These are phyloP conservation scores for Mus pahari DNA, from an alignment of 2,113 vertebrate species.

Conservation along the genomic window DNA sequence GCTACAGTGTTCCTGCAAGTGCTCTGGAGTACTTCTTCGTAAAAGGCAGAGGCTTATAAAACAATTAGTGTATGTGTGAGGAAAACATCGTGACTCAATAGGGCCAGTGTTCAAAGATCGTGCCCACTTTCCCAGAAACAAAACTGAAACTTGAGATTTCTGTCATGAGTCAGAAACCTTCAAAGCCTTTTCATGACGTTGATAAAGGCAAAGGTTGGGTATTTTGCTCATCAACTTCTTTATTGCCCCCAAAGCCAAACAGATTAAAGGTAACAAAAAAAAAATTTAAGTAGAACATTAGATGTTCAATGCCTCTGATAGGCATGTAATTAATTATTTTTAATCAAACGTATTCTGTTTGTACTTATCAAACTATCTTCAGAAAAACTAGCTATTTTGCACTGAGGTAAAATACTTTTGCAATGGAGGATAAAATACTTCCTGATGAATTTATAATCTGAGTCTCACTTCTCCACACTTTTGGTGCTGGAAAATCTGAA, in stretches of 20 bases:
- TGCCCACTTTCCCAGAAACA: constrained; percentile 16
- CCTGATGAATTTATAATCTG: constrained; percentile 1
- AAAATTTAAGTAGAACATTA: neutral
- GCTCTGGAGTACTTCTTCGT: neutral
- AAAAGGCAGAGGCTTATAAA: constrained; percentile 14
- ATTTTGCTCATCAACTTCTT: constrained; percentile 9
- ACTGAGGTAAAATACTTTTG: neutral
- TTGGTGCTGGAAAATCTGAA: constrained; percentile 18
- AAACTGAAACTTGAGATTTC: constrained; percentile 5
- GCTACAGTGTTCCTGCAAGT: neutral
- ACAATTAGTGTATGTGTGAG: neutral
- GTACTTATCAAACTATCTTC: constrained; percentile 9
- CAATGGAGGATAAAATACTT: constrained; percentile 41
- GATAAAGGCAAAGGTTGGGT: neutral
- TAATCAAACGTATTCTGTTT: neutral
- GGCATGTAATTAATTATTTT: neutral
- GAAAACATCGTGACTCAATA: neutral
- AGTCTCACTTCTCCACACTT: neutral
- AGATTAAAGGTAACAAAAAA: neutral
- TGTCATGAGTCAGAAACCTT: constrained; percentile 4
- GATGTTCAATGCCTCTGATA: neutral
- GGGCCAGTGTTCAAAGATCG: neutral
- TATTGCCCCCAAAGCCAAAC: constrained; percentile 19
- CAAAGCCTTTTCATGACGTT: neutral
- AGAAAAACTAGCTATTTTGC: neutral